Conservation (phyloP, 2,888 invertebrate species). For the Hydrotaea diabolus region DNA sequence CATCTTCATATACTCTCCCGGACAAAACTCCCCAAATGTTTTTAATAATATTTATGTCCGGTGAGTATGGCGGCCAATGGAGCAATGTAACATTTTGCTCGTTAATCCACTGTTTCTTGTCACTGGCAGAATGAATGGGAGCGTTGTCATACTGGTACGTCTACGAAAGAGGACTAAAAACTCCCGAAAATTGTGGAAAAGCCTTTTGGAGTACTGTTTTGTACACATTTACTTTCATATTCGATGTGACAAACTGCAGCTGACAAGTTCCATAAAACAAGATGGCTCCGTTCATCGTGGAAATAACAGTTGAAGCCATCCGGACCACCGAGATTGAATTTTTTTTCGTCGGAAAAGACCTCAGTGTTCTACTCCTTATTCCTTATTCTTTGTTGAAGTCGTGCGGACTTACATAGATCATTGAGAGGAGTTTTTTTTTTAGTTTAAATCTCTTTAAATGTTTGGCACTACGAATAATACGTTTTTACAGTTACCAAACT, state of each 20-base stretch:
- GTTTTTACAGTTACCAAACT: not conserved
- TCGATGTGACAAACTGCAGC: not conserved
- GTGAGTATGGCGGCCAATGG: not conserved
- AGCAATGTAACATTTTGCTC: not conserved
- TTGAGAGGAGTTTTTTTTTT: not conserved
- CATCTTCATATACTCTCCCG: not conserved
- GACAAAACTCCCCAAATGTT: not conserved
- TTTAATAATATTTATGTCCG: not conserved
- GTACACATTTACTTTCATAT: not conserved
- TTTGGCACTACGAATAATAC: not conserved
- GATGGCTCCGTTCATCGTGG: not conserved
- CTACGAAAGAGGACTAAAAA: not conserved
- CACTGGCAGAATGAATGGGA: not conserved
- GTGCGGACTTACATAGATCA: not conserved
- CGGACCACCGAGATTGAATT: constrained; percentile 9
- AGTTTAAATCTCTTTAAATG: not conserved
- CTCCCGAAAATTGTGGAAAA: not conserved
- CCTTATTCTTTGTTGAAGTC: constrained; percentile 1
- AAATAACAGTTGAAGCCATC: constrained; percentile 10
- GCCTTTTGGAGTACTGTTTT: not conserved
- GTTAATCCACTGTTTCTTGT: not conserved
- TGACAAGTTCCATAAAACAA: constrained; percentile 15
- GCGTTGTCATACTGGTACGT: constrained; percentile 16
- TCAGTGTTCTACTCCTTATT: constrained; percentile 8
- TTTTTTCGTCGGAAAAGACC: constrained; percentile 32